These are phyloP conservation scores for Coelogynopora nodosa DNA, from an alignment of 2,888 invertebrate genomes.

Conservation along the genomic window DNA sequence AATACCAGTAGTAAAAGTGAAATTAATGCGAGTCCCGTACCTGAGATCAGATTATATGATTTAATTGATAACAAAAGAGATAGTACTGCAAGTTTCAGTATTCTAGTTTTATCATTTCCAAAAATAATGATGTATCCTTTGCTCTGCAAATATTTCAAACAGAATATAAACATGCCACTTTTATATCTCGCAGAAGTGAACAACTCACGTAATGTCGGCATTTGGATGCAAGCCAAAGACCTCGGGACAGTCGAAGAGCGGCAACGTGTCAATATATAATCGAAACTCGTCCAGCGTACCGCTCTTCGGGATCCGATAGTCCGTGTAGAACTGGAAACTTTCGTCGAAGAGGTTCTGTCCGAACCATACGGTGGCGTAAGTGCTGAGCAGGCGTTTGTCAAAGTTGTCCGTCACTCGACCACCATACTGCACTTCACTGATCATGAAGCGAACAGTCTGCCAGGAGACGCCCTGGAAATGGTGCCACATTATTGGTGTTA, in stretches of 20 bases:
- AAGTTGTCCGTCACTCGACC: constrained; percentile 94
- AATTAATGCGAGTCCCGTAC: too few relatives aligned
- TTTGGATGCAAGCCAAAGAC: constrained; percentile 90
- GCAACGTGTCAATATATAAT: constrained; percentile 78
- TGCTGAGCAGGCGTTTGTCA: constrained; percentile 84
- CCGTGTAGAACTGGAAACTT: constrained; percentile 83
- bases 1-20: too few relatives aligned
- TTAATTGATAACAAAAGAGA: too few relatives aligned
- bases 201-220: constrained; percentile 81
- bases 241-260: constrained; percentile 75
- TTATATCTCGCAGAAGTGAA: too few relatives aligned
- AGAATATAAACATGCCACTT: too few relatives aligned
- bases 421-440: constrained; percentile 79
- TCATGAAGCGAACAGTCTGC: constrained; percentile 94
- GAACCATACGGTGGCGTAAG: constrained; percentile 87
- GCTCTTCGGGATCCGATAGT: constrained; percentile 83
- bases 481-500: not conserved
- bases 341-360: constrained; percentile 80
- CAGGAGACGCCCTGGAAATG: constrained; percentile 76
- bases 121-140: too few relatives aligned
- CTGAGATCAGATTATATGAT: too few relatives aligned
- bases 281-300: constrained; percentile 64
- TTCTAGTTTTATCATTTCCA: too few relatives aligned
- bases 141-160: too few relatives aligned
- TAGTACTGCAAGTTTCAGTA: too few relatives aligned